Base-by-base conservation (phyloP, 2,888 invertebrate genomes). In the Calameuta idolon region DNA sequence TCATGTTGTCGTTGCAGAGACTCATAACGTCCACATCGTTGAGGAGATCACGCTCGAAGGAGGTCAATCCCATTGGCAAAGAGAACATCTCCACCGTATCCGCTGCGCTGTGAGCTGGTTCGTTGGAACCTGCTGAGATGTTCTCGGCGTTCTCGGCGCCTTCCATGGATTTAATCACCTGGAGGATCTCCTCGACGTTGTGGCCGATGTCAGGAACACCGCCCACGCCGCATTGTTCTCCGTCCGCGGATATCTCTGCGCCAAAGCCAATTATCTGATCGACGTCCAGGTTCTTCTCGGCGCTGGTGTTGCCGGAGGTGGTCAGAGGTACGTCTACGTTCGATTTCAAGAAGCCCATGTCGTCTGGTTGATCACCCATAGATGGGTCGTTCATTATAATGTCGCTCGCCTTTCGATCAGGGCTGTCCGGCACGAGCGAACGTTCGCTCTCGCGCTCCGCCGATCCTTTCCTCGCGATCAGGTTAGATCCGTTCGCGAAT, bases 121-220 rank as follows among this genome's bases (percentile, higher is more conserved):
- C 87, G 12, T 78, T 80, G n/a, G 78, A 79, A 11, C 80, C 80
- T 23, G 23, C 55, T 55, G 55, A 55, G 23, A 86, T 85, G 76
- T 83, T 86, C 34, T 85, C 87, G n/a, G 80, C 82, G 40, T 81
- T 83, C 75, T 91, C 92, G 4, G 92, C 93, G 74, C 92, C 92
- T 85, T 96, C 96, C 84, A 96, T 94, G 11, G 95, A 95, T 91
- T 96, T 96, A 74, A 97, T 95, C 4, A 95, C 96, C 90, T 96
- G 95, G 84, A 96, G 93, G 76, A 97, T 92, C 83, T 95, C 96
- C 35, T 94, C 94, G 4, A 93, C 93, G 87, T 93, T 93, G 81
- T 93, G 94, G 33, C 92, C 94, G 76, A 94, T 90, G 87, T 95
- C 95, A 83, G 92, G 92, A 80, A 92, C 92, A 74, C 89, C 88